phyloP scores from a whole-genome alignment of 2,888 invertebrate genomes.

The Drosophila parthenogenetica region DNA sequence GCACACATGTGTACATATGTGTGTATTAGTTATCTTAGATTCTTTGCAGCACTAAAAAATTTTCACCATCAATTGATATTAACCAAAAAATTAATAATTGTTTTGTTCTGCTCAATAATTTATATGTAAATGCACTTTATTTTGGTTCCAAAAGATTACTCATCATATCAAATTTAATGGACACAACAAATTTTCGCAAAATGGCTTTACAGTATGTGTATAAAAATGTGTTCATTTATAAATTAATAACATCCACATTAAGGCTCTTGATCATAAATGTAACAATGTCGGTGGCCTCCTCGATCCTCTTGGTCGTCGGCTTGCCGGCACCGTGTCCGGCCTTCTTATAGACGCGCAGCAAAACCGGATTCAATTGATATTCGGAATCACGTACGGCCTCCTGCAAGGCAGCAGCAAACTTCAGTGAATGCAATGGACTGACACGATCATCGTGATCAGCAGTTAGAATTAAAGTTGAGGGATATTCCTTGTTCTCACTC shows the following conservation, averaged over 20 bases:
- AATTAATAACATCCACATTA: constrained; percentile 80
- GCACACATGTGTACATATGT: no score
- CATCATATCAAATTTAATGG: constrained; percentile 14
- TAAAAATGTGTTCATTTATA: constrained; percentile 61
- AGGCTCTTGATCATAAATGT: constrained; percentile 84
- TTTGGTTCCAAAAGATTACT: constrained; percentile 6
- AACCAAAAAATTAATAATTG: neutral
- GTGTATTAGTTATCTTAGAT: no score
- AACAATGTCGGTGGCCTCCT: constrained; percentile 95
- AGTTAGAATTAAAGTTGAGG: constrained; percentile 95
- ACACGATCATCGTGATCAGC: constrained; percentile 99
- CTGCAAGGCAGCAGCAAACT: constrained; percentile 96
- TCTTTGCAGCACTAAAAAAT: no score
- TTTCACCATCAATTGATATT: no score
- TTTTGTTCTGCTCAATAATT: neutral
- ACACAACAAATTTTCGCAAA: constrained; percentile 18
- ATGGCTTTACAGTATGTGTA: constrained; percentile 7
- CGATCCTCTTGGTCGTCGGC: constrained; percentile 98
- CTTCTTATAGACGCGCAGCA: constrained; percentile 96
- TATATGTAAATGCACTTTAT: constrained; percentile 22
- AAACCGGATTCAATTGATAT: constrained; percentile 92
- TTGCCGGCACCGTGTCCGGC: constrained; percentile 99
- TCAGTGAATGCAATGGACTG: constrained; percentile 98
- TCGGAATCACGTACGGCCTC: constrained; percentile 88
- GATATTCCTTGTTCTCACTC: constrained; percentile 89